Conservation (phyloP, 2,113 vertebrate genomes). For the Camelus dromedarius region DNA sequence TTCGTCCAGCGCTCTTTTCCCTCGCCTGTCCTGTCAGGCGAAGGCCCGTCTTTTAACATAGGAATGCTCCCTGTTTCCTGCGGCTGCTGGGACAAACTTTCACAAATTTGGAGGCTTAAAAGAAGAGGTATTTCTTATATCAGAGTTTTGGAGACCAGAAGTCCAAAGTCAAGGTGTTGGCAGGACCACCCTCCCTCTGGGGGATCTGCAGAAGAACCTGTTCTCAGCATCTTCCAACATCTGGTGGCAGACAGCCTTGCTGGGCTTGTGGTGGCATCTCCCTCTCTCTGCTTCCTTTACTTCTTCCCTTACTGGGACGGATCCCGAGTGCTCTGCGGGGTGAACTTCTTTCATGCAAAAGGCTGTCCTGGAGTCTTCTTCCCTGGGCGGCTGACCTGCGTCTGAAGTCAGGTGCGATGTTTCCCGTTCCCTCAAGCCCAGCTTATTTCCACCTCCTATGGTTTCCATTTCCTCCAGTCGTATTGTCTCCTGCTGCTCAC, state of each 20-base stretch:
- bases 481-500: background rate
- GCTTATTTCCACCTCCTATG: background rate
- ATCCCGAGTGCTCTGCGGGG: background rate
- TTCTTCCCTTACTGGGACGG: rapidly evolving
- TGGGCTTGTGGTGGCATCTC: rapidly evolving
- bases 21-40: background rate
- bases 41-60: background rate
- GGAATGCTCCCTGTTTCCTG: background rate
- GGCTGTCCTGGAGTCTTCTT: background rate
- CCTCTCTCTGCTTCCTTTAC: background rate
- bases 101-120: background rate
- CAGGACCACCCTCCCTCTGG: rapidly evolving
- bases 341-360: background rate
- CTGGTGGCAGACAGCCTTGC: too few relatives aligned
- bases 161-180: background rate
- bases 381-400: background rate
- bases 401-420: background rate
- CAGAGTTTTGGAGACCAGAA: background rate
- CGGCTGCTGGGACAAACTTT: background rate
- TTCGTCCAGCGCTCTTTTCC: background rate
- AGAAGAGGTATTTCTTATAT: background rate
- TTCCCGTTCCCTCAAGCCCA: too few relatives aligned
- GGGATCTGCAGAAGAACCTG: background rate
- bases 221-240: background rate
- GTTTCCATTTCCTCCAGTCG: background rate